Conservation (phyloP, 2,888 invertebrate genomes). For the Troides oblongomaculatus region DNA sequence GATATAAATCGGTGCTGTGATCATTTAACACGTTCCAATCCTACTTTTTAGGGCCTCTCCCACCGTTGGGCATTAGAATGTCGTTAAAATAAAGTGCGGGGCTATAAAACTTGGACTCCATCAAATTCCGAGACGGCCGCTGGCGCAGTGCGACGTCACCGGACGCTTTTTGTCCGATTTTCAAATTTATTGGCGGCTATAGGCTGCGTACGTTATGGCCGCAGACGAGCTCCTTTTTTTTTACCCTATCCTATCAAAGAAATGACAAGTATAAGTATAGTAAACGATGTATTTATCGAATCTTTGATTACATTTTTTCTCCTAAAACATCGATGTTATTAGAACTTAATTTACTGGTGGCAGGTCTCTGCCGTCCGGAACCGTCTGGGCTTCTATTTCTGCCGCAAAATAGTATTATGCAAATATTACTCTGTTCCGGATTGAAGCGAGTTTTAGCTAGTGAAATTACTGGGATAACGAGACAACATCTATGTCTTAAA, state of each 20-base stretch:
- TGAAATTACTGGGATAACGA: no score
- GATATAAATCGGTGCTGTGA: slow-evolving; percentile 22
- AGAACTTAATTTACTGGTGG: neutral
- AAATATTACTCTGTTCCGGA: no score
- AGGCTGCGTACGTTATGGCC: slow-evolving; percentile 2
- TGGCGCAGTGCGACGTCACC: slow-evolving; percentile 16
- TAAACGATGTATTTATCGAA: neutral
- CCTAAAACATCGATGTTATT: neutral
- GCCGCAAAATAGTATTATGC: no score
- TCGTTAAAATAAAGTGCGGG: slow-evolving; percentile 28
- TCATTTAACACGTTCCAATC: slow-evolving; percentile 24
- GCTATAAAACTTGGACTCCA: slow-evolving; percentile 27
- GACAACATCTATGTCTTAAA: no score
- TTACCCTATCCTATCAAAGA: slow-evolving; percentile 3
- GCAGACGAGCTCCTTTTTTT: neutral
- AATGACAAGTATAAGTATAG: neutral
- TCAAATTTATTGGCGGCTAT: slow-evolving; percentile 24
- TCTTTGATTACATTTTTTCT: neutral
- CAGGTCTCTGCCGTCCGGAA: no score
- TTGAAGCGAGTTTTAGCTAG: no score
- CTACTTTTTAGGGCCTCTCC: slow-evolving; percentile 19
- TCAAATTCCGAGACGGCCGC: slow-evolving; percentile 22
- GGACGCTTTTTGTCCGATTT: slow-evolving; percentile 20
- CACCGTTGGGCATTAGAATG: slow-evolving; percentile 27
- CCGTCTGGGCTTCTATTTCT: no score